Conservation (phyloP, 2,888 invertebrate species). For the Cephonodes hylas region DNA sequence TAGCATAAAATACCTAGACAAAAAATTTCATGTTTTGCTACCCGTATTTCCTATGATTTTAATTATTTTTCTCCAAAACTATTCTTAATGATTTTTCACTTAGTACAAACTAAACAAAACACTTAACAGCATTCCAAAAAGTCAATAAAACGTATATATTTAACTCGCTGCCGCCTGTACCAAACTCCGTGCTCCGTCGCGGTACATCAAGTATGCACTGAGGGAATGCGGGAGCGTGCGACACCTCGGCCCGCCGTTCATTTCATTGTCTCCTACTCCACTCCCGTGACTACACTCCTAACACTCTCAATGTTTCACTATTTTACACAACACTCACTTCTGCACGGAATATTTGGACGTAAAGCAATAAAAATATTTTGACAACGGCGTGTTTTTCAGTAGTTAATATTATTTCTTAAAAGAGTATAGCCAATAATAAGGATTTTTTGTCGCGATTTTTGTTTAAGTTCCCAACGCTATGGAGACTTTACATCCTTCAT, state of each 20-base stretch:
- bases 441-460: no score
- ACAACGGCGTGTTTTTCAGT: not conserved
- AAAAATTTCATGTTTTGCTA: no score
- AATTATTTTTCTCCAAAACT: no score
- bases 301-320: slow-evolving; percentile 18
- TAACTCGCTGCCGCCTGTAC: slow-evolving; percentile 33
- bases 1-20: no score
- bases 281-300: slow-evolving; percentile 24
- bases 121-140: not conserved
- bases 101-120: no score
- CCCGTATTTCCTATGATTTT: no score
- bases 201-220: slow-evolving; percentile 77
- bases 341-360: not conserved
- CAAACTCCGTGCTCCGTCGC: slow-evolving; percentile 34
- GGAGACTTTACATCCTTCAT: no score
- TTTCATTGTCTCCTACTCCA: slow-evolving; percentile 71
- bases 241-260: slow-evolving; percentile 70
- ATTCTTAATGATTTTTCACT: no score
- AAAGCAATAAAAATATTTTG: not conserved
- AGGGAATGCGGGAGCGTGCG: slow-evolving; percentile 73
- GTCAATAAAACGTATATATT: not conserved
- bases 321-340: not conserved
- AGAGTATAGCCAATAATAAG: no score
- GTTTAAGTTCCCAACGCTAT: no score
- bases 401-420: no score